These are phyloP conservation scores for Ophonus ardosiacus DNA, from an alignment of 2,888 invertebrate species.

Conservation along the genomic window DNA sequence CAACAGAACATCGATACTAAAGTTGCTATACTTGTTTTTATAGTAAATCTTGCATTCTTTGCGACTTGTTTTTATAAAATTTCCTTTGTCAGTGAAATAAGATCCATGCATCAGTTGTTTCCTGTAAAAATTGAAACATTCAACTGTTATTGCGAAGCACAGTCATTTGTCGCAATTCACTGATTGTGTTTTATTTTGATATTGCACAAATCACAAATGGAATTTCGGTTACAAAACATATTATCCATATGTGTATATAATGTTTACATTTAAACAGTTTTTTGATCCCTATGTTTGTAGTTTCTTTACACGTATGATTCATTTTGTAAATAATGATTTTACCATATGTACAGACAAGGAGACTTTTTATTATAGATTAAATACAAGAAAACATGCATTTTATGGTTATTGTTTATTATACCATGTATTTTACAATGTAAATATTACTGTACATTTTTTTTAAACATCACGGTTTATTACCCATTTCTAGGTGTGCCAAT, in stretches of 20 bases:
- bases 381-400: neutral
- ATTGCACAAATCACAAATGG: slow-evolving; percentile 2
- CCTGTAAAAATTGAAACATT: slow-evolving; percentile 24
- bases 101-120: slow-evolving; percentile 21
- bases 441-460: no score
- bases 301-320: neutral
- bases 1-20: slow-evolving; percentile 1
- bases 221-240: slow-evolving; percentile 24
- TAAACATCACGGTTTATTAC: neutral
- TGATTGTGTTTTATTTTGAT: slow-evolving; percentile 1
- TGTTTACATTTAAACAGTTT: slow-evolving; percentile 26
- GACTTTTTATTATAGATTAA: neutral
- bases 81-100: slow-evolving; percentile 39
- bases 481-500: neutral
- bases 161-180: slow-evolving; percentile 22
- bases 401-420: no score
- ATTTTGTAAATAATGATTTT: slow-evolving; percentile 24
- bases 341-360: neutral
- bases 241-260: slow-evolving; percentile 17
- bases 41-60: neutral
- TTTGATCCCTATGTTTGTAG: neutral
- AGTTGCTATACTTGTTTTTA: neutral
- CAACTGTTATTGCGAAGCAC: neutral
- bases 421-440: no score
- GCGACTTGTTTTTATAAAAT: slow-evolving; percentile 21